phyloP scores from a whole-genome alignment of 2,113 vertebrate genomes.

The Gadus macrocephalus region DNA sequence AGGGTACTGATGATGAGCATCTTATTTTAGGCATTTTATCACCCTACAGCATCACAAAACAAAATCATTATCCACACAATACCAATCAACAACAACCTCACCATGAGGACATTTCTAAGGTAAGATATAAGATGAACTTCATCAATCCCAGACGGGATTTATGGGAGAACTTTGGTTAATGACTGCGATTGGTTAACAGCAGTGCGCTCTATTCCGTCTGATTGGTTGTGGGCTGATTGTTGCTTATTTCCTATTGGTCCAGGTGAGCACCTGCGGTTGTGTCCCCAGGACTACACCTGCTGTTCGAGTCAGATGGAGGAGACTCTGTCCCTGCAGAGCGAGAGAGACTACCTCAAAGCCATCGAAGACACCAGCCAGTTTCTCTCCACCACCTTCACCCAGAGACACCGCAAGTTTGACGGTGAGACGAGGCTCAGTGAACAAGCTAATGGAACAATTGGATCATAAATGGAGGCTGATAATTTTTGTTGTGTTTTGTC shows the following conservation, averaged over 20 bases:
- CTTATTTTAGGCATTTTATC: conserved; percentile 15
- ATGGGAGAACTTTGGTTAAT: too few relatives aligned
- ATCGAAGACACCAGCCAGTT: conserved; percentile 81
- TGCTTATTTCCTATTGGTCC: conserved; percentile 13
- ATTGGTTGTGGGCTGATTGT: conserved; percentile 6
- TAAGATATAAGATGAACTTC: too few relatives aligned
- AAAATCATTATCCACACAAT: not conserved
- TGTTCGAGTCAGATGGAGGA: conserved; percentile 87
- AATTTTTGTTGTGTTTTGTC: too few relatives aligned
- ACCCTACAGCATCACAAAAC: conserved; percentile 2
- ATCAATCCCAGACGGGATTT: too few relatives aligned
- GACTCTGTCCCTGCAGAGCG: conserved; percentile 76
- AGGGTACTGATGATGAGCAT: conserved; percentile 11
- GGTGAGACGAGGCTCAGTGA: conserved; percentile 65
- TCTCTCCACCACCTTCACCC: conserved; percentile 77
- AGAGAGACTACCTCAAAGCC: conserved; percentile 74
- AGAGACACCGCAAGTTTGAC: conserved; percentile 79
- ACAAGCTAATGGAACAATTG: conserved; percentile 9
- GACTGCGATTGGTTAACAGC: not conserved
- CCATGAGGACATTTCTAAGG: too few relatives aligned
- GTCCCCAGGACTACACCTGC: conserved; percentile 87
- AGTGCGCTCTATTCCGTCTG: not conserved
- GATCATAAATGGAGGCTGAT: too few relatives aligned
- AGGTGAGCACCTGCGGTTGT: conserved; percentile 87
- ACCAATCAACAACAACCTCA: too few relatives aligned